Evolutionary conservation across 1,140 invertebrate genomes (phyloP).

Genomic region (Eupeodes corollae): DNA sequence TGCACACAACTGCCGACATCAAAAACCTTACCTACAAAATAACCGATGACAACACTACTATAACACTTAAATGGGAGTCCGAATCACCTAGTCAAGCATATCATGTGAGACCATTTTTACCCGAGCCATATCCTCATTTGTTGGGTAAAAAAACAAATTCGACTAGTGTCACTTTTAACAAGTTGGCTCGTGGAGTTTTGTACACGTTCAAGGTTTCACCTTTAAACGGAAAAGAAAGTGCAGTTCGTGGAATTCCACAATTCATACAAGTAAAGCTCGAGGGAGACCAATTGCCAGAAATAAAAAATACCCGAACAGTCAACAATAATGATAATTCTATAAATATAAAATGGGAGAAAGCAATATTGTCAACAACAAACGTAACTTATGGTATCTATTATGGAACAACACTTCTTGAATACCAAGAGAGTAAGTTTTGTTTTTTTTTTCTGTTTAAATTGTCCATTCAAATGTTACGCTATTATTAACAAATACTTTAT

Average conservation of each 20-base stretch:
- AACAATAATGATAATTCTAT: constrained; percentile 44
- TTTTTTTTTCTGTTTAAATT: constrained; percentile 6
- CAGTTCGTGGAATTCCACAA: constrained; percentile 46
- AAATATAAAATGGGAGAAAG: constrained; percentile 54
- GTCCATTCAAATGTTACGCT: no score
- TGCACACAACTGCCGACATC: constrained; percentile 47
- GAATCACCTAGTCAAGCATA: constrained; percentile 52
- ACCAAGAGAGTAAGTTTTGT: constrained; percentile 39
- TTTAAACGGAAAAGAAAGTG: constrained; percentile 44
- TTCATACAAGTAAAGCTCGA: constrained; percentile 41
- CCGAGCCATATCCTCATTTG: constrained; percentile 41
- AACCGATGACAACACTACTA: constrained; percentile 38
- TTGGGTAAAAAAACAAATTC: constrained; percentile 28
- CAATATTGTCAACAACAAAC: constrained; percentile 39
- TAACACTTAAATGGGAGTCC: constrained; percentile 49
- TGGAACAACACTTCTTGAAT: constrained; percentile 38
- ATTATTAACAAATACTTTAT: neutral
- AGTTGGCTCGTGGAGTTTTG: constrained; percentile 42
- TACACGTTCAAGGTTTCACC: constrained; percentile 49
- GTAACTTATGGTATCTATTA: constrained; percentile 58
- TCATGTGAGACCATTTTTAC: constrained; percentile 40
- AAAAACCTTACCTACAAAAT: constrained; percentile 44
- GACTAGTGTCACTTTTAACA: constrained; percentile 42
- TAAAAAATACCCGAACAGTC: constrained; percentile 43
- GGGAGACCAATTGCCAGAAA: constrained; percentile 44